These are phyloP conservation scores for Synodontis membranacea DNA, from an alignment of 2,113 vertebrate species.

Conservation along the genomic window DNA sequence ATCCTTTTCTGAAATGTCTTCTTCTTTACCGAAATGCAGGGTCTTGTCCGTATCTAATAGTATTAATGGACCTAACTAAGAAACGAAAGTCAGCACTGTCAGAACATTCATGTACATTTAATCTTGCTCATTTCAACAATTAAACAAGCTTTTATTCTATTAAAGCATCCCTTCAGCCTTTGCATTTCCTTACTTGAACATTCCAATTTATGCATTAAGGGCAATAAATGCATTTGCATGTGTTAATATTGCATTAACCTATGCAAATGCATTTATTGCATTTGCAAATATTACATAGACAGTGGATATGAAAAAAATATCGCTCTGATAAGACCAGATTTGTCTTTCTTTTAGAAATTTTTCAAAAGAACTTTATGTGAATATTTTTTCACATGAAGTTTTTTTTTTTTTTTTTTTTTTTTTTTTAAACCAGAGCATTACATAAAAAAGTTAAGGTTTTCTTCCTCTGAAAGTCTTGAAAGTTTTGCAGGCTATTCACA, in stretches of 20 bases:
- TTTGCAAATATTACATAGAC: background rate
- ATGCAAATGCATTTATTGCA: too few species aligned
- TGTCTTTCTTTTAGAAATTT: background rate
- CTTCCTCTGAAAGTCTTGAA: background rate
- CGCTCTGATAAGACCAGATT: background rate
- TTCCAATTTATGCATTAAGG: slow-evolving; percentile 6
- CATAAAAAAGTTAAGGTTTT: background rate
- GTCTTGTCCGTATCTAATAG: background rate
- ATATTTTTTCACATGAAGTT: background rate
- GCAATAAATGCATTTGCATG: slow-evolving; percentile 25
- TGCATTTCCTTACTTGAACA: background rate
- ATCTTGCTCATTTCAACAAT: slow-evolving; percentile 4
- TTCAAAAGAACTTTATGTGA: too few species aligned
- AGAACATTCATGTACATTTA: slow-evolving; percentile 7
- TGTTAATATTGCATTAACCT: slow-evolving; percentile 19
- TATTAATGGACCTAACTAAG: background rate
- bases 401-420: background rate
- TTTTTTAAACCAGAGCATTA: background rate
- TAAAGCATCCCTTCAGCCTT: background rate
- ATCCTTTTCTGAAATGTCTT: background rate
- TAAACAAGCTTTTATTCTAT: slow-evolving; percentile 31
- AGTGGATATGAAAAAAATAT: background rate
- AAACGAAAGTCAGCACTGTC: background rate
- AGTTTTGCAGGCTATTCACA: background rate
- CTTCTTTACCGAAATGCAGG: background rate